Evolutionary conservation across 2,113 vertebrate genomes (phyloP).

Genomic region (Paradoxurus hermaphroditus): DNA sequence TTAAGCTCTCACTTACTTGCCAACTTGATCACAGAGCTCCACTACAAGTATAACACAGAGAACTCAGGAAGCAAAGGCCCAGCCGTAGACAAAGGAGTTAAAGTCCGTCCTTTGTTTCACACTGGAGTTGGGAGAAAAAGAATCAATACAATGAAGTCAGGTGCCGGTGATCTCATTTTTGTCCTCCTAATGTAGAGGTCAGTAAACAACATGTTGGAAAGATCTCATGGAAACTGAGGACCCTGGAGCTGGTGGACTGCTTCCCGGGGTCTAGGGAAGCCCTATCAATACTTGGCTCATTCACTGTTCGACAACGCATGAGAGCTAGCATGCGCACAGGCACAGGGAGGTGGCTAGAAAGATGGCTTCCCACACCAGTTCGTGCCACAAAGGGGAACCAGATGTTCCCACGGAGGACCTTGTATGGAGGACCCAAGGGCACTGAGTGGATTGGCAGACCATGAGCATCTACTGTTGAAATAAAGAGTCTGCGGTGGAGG

Average conservation of each 20-base stretch:
- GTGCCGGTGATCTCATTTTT: neutral
- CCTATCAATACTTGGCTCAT: neutral
- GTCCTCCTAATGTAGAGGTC: neutral
- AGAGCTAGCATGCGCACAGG: fast-evolving
- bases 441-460: neutral
- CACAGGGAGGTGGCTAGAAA: neutral
- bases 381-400: neutral
- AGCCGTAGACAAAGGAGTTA: neutral
- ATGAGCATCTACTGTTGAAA: neutral
- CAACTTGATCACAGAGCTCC: neutral
- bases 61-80: neutral
- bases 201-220: neutral
- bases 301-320: neutral
- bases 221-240: neutral
- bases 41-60: neutral
- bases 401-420: neutral
- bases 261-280: neutral
- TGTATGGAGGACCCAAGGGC: neutral
- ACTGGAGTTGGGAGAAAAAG: neutral
- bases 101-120: neutral
- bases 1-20: neutral
- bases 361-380: neutral
- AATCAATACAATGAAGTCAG: neutral
- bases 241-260: neutral
- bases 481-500: neutral